Conservation (phyloP, 2,113 vertebrate genomes). For the Salvelinus namaycush region DNA sequence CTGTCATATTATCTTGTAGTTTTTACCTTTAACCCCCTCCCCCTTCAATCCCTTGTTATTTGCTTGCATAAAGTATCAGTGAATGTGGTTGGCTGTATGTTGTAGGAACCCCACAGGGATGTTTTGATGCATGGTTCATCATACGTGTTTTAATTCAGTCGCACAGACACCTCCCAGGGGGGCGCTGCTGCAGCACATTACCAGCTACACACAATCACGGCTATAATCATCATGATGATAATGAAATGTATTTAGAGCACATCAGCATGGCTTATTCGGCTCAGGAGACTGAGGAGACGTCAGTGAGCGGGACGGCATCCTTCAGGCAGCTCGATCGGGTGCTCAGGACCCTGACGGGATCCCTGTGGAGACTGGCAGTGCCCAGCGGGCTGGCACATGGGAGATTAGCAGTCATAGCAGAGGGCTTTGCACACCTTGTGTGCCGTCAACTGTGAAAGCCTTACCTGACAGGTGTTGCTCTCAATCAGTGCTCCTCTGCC, state of each 20-base stretch:
- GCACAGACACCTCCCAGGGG: constrained; percentile 70
- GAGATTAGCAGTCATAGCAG: constrained; percentile 70
- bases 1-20: constrained; percentile 61
- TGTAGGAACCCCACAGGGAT: constrained; percentile 64
- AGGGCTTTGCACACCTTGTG: constrained; percentile 65
- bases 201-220: constrained; percentile 75
- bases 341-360: constrained; percentile 40
- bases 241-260: constrained; percentile 82
- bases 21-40: constrained; percentile 44
- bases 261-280: constrained; percentile 53
- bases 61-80: constrained; percentile 49
- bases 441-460: constrained; percentile 67
- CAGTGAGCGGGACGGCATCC: constrained; percentile 31
- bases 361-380: constrained; percentile 55
- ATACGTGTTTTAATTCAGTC: constrained; percentile 77
- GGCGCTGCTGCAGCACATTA: constrained; percentile 71
- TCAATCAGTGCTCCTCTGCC: constrained; percentile 64
- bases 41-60: constrained; percentile 41
- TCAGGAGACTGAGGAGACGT: constrained; percentile 36
- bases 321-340: constrained; percentile 42
- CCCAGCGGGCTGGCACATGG: constrained; percentile 60
- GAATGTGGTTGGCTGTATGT: constrained; percentile 65
- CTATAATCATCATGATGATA: constrained; percentile 78
- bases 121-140: constrained; percentile 74
- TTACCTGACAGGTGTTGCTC: constrained; percentile 79